Evolutionary conservation across 2,888 invertebrate species (phyloP).

Genomic region (Aelia acuminata): DNA sequence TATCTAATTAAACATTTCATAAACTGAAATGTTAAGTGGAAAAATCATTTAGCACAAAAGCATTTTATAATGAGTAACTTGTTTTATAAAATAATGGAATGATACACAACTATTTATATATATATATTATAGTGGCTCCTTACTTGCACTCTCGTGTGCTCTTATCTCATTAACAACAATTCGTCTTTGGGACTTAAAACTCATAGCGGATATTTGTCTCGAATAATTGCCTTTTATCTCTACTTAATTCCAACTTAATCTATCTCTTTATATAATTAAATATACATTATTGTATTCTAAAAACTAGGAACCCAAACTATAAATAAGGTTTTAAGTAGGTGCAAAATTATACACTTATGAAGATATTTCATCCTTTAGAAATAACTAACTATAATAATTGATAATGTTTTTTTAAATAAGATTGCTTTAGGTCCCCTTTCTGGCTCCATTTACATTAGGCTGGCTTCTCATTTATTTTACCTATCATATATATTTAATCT

Average conservation of each 20-base stretch:
- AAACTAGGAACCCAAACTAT: constrained; percentile 47
- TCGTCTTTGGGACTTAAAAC: constrained; percentile 45
- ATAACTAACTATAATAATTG: constrained; percentile 28
- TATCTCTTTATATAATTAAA: constrained; percentile 53
- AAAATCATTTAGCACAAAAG: constrained; percentile 52
- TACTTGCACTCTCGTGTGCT: constrained; percentile 38
- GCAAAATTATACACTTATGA: constrained; percentile 54
- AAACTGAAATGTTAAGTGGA: constrained; percentile 31
- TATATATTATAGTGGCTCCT: constrained; percentile 48
- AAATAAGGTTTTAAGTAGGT: constrained; percentile 52
- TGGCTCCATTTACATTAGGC: constrained; percentile 37
- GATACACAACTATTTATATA: constrained; percentile 47
- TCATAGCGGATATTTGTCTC: constrained; percentile 30
- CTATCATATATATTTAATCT: constrained; percentile 45
- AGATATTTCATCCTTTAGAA: constrained; percentile 48
- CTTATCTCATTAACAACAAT: constrained; percentile 44
- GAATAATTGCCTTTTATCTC: constrained; percentile 45
- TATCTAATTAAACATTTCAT: constrained; percentile 29
- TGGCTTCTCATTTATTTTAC: constrained; percentile 41
- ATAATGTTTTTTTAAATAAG: constrained; percentile 44
- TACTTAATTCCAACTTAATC: constrained; percentile 47
- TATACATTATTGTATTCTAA: constrained; percentile 55
- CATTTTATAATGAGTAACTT: constrained; percentile 33
- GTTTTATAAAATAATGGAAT: constrained; percentile 44
- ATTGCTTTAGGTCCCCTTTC: constrained; percentile 45